These are phyloP conservation scores for Cavia porcellus DNA, from an alignment of 2,113 vertebrate genomes.

Conservation along the genomic window DNA sequence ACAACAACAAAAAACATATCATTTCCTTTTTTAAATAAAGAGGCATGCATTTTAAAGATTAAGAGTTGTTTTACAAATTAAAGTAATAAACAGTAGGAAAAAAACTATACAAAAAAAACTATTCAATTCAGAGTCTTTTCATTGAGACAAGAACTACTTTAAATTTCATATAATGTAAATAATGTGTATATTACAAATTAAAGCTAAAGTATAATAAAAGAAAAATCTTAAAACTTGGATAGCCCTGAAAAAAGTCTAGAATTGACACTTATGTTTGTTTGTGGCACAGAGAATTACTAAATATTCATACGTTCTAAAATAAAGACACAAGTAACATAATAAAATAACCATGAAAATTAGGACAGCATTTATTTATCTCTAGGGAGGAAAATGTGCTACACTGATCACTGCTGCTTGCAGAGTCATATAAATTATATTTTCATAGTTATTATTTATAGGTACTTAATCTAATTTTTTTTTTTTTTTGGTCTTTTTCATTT, in stretches of 20 bases:
- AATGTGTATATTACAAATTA: neutral
- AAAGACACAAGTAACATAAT: conserved; percentile 75
- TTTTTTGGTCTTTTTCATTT: too few relatives aligned
- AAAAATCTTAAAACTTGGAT: conserved; percentile 54
- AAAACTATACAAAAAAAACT: conserved; percentile 53
- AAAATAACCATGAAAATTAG: conserved; percentile 73
- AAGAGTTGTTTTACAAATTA: conserved; percentile 36
- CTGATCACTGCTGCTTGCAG: conserved; percentile 63
- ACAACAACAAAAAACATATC: neutral
- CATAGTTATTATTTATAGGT: conserved; percentile 82
- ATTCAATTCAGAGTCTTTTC: conserved; percentile 29
- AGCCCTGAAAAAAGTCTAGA: conserved; percentile 61
- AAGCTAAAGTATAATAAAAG: conserved; percentile 18
- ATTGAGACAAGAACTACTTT: neutral
- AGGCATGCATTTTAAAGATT: neutral
- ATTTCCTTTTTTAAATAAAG: conserved; percentile 43
- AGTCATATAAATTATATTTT: conserved; percentile 80
- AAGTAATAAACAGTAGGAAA: conserved; percentile 4
- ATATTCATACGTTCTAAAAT: conserved; percentile 65
- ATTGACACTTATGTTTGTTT: neutral
- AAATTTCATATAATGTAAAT: neutral
- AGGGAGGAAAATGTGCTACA: conserved; percentile 74
- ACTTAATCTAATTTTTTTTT: conserved; percentile 82
- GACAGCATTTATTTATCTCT: conserved; percentile 60
- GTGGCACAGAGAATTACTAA: conserved; percentile 50